Conservation (phyloP, 1,140 invertebrate genomes). For the Triops longicaudatus region DNA sequence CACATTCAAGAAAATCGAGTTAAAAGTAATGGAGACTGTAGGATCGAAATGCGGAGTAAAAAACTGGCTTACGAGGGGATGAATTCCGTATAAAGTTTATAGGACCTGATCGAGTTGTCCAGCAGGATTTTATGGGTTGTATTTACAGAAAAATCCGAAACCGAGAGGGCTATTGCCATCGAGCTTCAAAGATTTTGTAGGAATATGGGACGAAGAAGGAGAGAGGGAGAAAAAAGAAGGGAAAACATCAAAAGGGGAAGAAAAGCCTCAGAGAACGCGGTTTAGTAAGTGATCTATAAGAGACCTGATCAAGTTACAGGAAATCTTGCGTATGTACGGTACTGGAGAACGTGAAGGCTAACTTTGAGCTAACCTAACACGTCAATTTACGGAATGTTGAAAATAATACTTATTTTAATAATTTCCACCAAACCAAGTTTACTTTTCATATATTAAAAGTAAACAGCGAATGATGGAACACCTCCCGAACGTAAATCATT, state of each 20-base stretch:
- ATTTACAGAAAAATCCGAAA: too few relatives aligned
- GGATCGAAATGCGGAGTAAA: background rate
- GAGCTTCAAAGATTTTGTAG: too few relatives aligned
- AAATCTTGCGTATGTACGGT: background rate
- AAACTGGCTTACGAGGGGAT: background rate
- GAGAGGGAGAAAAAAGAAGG: background rate
- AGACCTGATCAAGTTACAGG: conserved; percentile 11
- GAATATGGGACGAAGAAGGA: background rate
- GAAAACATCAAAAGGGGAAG: background rate
- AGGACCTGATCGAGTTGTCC: background rate
- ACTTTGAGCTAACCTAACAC: background rate
- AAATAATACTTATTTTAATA: background rate
- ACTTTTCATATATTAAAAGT: too few relatives aligned
- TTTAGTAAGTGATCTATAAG: conserved; percentile 7
- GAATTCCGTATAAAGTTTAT: background rate
- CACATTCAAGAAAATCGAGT: background rate
- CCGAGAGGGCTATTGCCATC: too few relatives aligned
- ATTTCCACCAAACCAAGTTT: too few relatives aligned
- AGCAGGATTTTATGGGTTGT: background rate
- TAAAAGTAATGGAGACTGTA: background rate
- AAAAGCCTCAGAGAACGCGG: background rate
- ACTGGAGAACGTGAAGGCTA: background rate
- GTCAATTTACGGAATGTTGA: background rate
- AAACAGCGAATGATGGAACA: too few relatives aligned
- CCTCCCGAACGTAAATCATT: too few relatives aligned